Evolutionary conservation across 2,888 invertebrate species (phyloP).

Genomic region (Harpalus rufipes): DNA sequence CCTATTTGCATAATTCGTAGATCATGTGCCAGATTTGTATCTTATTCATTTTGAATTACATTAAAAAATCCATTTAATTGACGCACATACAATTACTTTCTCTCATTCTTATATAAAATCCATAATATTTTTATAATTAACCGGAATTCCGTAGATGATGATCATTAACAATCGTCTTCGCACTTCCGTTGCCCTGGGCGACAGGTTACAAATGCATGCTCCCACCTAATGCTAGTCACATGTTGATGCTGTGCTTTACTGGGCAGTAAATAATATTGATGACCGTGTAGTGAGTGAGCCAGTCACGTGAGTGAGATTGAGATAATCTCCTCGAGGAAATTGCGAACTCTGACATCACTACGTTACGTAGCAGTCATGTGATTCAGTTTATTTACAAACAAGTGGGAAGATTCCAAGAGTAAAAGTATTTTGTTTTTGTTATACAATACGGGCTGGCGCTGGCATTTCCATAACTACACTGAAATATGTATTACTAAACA

Average conservation of each 20-base stretch:
- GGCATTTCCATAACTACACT: neutral
- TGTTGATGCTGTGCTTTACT: neutral
- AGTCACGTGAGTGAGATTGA: neutral
- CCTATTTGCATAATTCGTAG: too few relatives aligned
- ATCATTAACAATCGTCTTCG: neutral
- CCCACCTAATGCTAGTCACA: neutral
- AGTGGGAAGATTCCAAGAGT: neutral
- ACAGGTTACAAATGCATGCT: neutral
- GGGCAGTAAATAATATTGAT: conserved; percentile 6
- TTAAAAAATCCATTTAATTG: neutral
- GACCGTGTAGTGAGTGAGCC: neutral
- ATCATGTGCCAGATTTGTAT: too few relatives aligned
- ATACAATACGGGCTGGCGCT: neutral
- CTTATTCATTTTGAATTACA: neutral
- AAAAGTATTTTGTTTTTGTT: neutral
- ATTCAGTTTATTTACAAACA: conserved; percentile 3
- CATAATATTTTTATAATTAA: neutral
- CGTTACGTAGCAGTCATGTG: neutral
- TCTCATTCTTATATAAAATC: neutral
- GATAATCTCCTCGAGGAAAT: neutral
- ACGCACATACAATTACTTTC: neutral
- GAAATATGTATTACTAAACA: neutral
- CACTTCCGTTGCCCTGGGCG: neutral
- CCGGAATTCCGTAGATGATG: neutral
- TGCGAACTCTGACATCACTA: neutral